These are phyloP conservation scores for Nyctereutes procyonoides DNA, from an alignment of 2,113 vertebrate species.

Conservation along the genomic window DNA sequence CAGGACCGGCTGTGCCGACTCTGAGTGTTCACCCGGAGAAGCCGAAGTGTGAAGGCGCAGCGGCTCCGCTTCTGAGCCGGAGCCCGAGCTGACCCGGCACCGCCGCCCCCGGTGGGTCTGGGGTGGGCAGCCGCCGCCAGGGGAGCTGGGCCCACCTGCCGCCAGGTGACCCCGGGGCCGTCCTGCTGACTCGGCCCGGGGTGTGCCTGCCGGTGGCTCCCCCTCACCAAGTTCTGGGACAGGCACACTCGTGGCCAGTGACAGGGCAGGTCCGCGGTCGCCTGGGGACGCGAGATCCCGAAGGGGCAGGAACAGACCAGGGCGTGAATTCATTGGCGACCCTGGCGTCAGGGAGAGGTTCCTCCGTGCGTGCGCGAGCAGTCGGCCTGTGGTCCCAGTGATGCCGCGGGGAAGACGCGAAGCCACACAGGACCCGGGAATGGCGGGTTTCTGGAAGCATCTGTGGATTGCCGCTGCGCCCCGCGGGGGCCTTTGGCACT, in stretches of 20 bases:
- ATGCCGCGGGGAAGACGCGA: background rate
- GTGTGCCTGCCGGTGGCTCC: accelerated
- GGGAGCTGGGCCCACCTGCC: accelerated
- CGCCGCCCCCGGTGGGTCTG: too few species aligned
- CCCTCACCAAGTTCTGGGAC: background rate
- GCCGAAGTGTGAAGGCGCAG: accelerated
- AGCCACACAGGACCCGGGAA: accelerated
- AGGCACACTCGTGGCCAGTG: accelerated
- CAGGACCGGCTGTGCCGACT: accelerated
- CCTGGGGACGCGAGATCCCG: accelerated
- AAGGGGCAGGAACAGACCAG: background rate
- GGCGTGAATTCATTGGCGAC: accelerated
- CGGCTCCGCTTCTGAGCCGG: background rate
- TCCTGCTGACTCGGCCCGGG: too few species aligned
- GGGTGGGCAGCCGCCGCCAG: accelerated
- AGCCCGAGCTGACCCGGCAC: accelerated
- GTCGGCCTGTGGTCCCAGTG: background rate
- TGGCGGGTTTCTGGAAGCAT: background rate
- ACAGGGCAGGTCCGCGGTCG: too few species aligned
- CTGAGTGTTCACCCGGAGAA: background rate
- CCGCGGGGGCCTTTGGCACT: background rate
- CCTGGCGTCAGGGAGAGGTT: background rate
- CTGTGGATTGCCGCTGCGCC: background rate
- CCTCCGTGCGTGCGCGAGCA: accelerated
- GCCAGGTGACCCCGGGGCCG: too few species aligned